A percentile compares a stretch with the other conserved stretches of the same genome.
These are phyloP conservation scores for Pinctada fucata DNA, from an alignment of 2,888 invertebrate genomes.

Conservation along the genomic window DNA sequence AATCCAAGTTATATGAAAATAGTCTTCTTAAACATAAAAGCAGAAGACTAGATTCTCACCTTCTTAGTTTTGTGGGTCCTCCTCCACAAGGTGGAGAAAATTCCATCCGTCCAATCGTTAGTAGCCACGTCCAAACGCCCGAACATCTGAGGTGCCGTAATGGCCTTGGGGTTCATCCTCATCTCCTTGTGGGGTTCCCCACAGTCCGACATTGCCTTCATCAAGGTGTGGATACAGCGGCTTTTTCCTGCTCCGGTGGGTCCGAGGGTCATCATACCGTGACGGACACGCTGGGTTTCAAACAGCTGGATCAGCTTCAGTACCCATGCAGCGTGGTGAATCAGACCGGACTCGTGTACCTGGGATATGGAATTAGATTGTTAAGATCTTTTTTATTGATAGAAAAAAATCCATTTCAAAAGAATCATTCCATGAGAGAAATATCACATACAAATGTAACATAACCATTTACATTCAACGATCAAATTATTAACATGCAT, in stretches of 20 bases:
- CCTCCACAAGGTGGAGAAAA: constrained; percentile 97
- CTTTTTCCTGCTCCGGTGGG: constrained; percentile 83
- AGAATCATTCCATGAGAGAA: background rate
- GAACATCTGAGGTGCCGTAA: constrained; percentile 98
- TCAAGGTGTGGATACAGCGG: constrained; percentile 90
- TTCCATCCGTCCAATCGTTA: constrained; percentile 99
- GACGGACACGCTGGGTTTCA: constrained; percentile 77
- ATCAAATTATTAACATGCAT: too few relatives aligned
- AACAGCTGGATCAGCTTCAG: constrained; percentile 92
- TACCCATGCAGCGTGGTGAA: constrained; percentile 96
- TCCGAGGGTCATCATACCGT: constrained; percentile 78
- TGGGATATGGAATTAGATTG: constrained; percentile 38
- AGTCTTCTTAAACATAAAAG: too few relatives aligned
- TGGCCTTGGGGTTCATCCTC: constrained; percentile 99
- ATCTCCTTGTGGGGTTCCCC: constrained; percentile 95
- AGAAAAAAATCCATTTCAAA: background rate
- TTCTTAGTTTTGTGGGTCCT: constrained; percentile 94
- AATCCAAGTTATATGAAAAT: too few relatives aligned
- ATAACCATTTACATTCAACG: too few relatives aligned
- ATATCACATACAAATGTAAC: too few relatives aligned
- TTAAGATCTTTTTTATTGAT: background rate
- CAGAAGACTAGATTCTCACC: constrained; percentile 47
- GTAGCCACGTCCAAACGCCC: constrained; percentile 97
- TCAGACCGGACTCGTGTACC: constrained; percentile 81
- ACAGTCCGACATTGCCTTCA: constrained; percentile 92